Conservation (phyloP, 2,113 vertebrate genomes). For the Trogon melanurus region DNA sequence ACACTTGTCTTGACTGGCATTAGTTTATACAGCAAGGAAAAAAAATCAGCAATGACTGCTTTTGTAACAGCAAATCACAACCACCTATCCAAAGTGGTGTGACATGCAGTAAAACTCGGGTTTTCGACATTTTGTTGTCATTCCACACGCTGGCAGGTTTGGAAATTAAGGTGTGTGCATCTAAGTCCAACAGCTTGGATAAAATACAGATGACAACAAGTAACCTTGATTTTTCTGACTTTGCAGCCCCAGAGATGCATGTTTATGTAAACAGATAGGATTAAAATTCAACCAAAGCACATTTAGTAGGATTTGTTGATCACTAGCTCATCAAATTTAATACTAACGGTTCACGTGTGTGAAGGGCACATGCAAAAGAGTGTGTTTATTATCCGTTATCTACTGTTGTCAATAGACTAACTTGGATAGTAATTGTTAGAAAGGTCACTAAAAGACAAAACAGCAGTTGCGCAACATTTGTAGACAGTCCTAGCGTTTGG, state of each 20-base stretch:
- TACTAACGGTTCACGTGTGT: neutral
- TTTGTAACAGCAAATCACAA: neutral
- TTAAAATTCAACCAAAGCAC: neutral
- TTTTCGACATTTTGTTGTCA: neutral
- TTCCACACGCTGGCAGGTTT: neutral
- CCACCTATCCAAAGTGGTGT: neutral
- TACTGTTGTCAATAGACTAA: neutral
- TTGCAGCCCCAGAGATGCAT: neutral
- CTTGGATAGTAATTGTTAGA: neutral
- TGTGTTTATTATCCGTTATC: neutral
- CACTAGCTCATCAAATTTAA: neutral
- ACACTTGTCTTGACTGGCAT: neutral
- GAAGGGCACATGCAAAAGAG: neutral
- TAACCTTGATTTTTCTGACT: neutral
- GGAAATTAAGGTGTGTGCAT: neutral
- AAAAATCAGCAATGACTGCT: neutral
- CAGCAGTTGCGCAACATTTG: neutral
- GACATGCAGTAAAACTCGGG: neutral
- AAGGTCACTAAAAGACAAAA: neutral
- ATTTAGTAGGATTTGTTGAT: neutral
- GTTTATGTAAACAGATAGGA: neutral
- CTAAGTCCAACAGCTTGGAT: neutral
- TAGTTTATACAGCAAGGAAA: neutral
- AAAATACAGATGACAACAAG: neutral
- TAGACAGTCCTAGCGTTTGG: neutral